A percentile compares a stretch with the other conserved stretches of the same genome.
These are phyloP conservation scores for Selenia dentaria DNA, from an alignment of 2,888 invertebrate genomes.

Conservation along the genomic window DNA sequence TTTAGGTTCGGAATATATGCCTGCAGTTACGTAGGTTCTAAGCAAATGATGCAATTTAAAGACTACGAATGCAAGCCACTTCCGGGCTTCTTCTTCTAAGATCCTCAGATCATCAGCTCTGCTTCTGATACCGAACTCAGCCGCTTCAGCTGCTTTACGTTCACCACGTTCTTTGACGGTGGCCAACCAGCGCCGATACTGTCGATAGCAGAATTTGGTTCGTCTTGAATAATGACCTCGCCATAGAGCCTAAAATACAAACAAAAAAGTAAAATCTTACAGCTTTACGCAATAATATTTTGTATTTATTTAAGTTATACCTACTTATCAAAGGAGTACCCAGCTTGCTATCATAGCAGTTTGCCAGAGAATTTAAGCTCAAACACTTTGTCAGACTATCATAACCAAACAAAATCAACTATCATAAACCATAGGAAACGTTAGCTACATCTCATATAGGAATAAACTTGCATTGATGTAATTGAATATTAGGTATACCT, in stretches of 20 bases:
- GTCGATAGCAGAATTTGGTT: slow-evolving; percentile 67
- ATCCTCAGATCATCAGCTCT: slow-evolving; percentile 69
- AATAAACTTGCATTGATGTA: no score
- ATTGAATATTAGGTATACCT: no score
- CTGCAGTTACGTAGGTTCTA: slow-evolving; percentile 64
- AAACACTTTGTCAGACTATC: no score
- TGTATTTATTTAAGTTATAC: no score
- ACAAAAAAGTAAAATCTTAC: no score
- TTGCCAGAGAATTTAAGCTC: no score
- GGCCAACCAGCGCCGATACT: slow-evolving; percentile 70
- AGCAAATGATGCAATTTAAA: slow-evolving; percentile 76
- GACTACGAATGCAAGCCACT: slow-evolving; percentile 75
- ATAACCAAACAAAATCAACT: no score
- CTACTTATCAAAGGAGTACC: no score
- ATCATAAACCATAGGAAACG: no score
- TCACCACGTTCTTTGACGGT: slow-evolving; percentile 67
- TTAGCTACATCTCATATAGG: no score
- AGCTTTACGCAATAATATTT: no score
- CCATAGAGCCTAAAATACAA: slow-evolving; percentile 64
- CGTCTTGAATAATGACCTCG: slow-evolving; percentile 71
- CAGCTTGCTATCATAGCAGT: no score
- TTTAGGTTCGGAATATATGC: slow-evolving; percentile 66
- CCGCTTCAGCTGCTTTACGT: slow-evolving; percentile 67
- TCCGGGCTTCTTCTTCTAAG: slow-evolving; percentile 71
- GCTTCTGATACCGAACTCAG: slow-evolving; percentile 68